phyloP scores from a whole-genome alignment of 2,113 vertebrate species.

The Aix galericulata region DNA sequence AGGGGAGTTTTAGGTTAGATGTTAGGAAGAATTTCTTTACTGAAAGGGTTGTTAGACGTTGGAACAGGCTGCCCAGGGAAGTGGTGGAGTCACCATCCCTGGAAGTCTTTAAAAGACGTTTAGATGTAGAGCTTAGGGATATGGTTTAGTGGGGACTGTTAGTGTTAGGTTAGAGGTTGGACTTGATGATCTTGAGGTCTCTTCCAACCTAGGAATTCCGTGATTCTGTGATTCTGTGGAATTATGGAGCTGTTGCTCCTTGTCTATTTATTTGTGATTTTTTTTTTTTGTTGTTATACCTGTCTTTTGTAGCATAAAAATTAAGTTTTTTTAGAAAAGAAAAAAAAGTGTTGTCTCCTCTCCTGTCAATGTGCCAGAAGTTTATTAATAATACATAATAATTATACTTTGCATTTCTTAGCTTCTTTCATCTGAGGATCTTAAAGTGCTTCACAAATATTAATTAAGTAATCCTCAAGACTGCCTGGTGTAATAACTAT shows the following conservation, averaged over 20 bases:
- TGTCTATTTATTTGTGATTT: not conserved
- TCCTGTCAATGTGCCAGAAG: constrained; percentile 34
- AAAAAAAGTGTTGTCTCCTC: not conserved
- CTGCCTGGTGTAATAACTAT: constrained; percentile 33
- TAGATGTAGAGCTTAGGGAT: too few species aligned
- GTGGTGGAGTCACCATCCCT: too few species aligned
- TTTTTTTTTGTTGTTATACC: constrained; percentile 2
- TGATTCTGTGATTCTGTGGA: too few species aligned
- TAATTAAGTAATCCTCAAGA: constrained; percentile 48
- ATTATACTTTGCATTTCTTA: constrained; percentile 8
- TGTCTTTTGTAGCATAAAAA: not conserved
- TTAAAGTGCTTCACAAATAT: constrained; percentile 40
- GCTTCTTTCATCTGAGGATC: constrained; percentile 53
- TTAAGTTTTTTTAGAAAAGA: not conserved
- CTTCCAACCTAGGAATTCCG: too few species aligned
- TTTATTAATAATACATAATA: constrained; percentile 68
- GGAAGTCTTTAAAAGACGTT: too few species aligned
- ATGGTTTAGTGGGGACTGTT: too few species aligned
- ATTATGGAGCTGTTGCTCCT: not conserved
- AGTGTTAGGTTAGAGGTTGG: too few species aligned
- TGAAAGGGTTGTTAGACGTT: too few species aligned
- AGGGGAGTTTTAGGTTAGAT: too few species aligned
- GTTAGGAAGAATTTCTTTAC: too few species aligned
- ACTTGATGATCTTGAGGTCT: too few species aligned
- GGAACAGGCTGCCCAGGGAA: too few species aligned